Evolutionary conservation across 2,113 vertebrate genomes (phyloP).

Genomic region (Callocephalon fimbriatum): DNA sequence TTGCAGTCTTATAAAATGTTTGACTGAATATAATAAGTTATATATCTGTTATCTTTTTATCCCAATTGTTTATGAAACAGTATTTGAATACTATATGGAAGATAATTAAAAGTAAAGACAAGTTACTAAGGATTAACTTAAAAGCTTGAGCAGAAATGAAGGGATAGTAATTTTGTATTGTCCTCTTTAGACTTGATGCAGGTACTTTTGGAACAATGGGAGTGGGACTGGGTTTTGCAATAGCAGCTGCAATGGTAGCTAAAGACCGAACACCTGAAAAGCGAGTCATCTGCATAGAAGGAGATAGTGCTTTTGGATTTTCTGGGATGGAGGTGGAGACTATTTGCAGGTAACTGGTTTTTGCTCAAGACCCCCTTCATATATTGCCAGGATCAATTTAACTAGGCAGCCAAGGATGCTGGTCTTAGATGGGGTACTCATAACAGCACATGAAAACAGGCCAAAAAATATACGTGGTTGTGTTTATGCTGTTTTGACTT

Average conservation of each 20-base stretch:
- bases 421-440: background rate
- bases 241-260: conserved; percentile 89
- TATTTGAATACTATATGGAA: background rate
- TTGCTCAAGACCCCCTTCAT: background rate
- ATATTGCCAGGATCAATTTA: background rate
- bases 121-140: background rate
- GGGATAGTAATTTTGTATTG: background rate
- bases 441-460: background rate
- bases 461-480: background rate
- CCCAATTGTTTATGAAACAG: background rate
- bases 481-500: background rate
- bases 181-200: conserved; percentile 87
- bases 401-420: background rate
- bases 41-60: background rate
- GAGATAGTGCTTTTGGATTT: conserved; percentile 97
- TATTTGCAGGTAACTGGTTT: conserved; percentile 87
- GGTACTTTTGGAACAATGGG: conserved; percentile 98
- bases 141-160: background rate
- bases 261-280: conserved; percentile 71
- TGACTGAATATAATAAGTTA: background rate
- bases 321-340: conserved; percentile 98
- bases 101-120: background rate
- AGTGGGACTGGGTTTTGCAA: conserved; percentile 92
- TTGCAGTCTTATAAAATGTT: background rate
- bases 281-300: conserved; percentile 90